Evolutionary conservation across 2,888 invertebrate genomes (phyloP), one percentile per base, ranked within the genome.

Genomic region (Parnassius mnemosyne): DNA sequence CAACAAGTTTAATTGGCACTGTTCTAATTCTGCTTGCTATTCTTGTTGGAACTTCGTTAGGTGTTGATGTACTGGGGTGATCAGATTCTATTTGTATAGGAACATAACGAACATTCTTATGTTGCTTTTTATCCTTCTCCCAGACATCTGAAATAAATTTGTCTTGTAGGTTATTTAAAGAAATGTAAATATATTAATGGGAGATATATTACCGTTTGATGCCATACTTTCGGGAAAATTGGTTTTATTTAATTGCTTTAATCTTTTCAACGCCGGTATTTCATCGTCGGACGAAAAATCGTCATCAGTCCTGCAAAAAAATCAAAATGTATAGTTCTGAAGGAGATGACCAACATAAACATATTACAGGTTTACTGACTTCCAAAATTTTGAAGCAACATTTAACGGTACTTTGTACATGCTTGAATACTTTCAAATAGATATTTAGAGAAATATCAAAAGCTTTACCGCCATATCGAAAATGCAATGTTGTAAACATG

Each of bases 401-500:
- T 83, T 85, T 50, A 92, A 69, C 2, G 89, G 78, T 69, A 91
- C 78, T 65, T 76, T 85, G 68, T 81, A 79, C 88, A 89, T 87
- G 66, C 72, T 78, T 66, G 67, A 57, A 51, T 10, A 52, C 46
- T 67, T 63, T 67, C 47, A 53, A 68, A 66, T 58, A 58, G 59
- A 60, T 57, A 65, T 69, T 56, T 61, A 65, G 71, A 57, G 56
- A 71, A 77, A 79, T 76, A 77, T 72, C 68, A 72, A 69, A 62
- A 76, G 79, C 80, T 87, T 92, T 91, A 80, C 92, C 92, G 92
- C 92, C 92, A 90, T 90, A 90, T 84, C 83, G 75, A 79, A 73
- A 71, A 68, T 69, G 68, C 69, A 75, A 66, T 79, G 79, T 85
- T 87, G 88, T 89, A 89, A 88, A 90, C 89, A 89, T 81, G 83